Percentiles rank a stretch among this genome's conserved stretches.
Evolutionary conservation across 2,113 vertebrate genomes (phyloP).

Genomic region (Mesocricetus auratus): DNA sequence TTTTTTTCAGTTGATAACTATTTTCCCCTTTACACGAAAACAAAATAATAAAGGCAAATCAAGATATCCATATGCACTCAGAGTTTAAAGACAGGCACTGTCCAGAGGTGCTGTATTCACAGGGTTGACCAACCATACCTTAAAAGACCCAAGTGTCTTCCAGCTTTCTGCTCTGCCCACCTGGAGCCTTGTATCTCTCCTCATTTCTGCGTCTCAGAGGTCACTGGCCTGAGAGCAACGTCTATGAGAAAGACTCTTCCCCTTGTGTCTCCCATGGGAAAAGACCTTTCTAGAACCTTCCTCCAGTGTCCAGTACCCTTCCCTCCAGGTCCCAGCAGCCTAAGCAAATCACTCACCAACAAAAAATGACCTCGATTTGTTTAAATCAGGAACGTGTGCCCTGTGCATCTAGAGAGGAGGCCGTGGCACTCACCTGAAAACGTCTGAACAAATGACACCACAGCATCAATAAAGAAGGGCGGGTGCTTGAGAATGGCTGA

Average conservation of each 20-base stretch:
- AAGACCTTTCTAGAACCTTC: neutral
- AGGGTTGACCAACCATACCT: neutral
- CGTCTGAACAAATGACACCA: neutral
- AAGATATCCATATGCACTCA: neutral
- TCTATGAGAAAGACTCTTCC: neutral
- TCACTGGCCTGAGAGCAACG: neutral
- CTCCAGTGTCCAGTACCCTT: neutral
- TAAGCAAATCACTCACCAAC: neutral
- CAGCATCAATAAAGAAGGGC: neutral
- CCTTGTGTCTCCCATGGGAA: neutral
- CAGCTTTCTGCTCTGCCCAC: neutral
- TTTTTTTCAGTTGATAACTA: neutral
- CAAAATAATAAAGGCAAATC: neutral
- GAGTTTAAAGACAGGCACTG: neutral
- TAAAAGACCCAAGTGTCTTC: neutral
- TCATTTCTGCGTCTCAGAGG: neutral
- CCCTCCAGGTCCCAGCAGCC: neutral
- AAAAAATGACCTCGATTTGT: neutral
- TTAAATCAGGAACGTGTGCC: neutral
- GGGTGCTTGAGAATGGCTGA: no score
- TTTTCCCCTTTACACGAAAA: slow-evolving; percentile 13
- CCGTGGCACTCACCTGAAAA: neutral
- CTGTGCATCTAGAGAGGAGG: neutral
- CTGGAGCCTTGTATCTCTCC: neutral
- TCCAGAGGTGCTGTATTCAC: neutral